Evolutionary conservation across 1,140 invertebrate genomes (phyloP).

Genomic region (Hirudo medicinalis): DNA sequence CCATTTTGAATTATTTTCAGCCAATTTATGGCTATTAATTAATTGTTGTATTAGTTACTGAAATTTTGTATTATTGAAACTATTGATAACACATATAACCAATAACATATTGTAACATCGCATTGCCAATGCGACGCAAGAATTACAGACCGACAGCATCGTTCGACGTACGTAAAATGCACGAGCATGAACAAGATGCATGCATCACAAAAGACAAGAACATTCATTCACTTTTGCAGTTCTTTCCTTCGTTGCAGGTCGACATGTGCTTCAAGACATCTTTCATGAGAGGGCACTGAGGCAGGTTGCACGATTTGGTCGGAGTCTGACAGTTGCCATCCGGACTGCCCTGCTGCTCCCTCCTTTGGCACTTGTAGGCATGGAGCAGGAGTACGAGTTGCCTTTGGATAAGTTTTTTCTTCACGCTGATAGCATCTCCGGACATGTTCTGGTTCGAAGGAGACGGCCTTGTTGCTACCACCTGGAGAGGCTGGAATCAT

Average conservation of each 20-base stretch:
- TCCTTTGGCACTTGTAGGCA: conserved; percentile 91
- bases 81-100: too few relatives aligned
- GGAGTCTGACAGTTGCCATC: conserved; percentile 20
- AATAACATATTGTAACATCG: not conserved
- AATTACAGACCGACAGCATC: not conserved
- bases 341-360: conserved; percentile 48
- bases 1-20: too few relatives aligned
- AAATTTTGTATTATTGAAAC: not conserved
- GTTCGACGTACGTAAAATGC: not conserved
- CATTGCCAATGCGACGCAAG: not conserved
- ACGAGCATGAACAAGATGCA: not conserved
- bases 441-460: too few relatives aligned
- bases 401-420: conserved; percentile 68
- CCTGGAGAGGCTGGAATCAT: too few relatives aligned
- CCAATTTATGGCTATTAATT: too few relatives aligned
- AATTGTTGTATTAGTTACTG: too few relatives aligned
- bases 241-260: conserved; percentile 72
- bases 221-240: conserved; percentile 36
- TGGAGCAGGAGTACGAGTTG: conserved; percentile 89
- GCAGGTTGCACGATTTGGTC: conserved; percentile 59
- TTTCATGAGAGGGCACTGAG: conserved; percentile 98
- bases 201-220: conserved; percentile 15
- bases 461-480: too few relatives aligned
- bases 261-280: conserved; percentile 97
- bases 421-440: not conserved